Evolutionary conservation across 2,113 vertebrate species (phyloP), one percentile per base, ranked within the genome.

Genomic region (Sylvietta virens): DNA sequence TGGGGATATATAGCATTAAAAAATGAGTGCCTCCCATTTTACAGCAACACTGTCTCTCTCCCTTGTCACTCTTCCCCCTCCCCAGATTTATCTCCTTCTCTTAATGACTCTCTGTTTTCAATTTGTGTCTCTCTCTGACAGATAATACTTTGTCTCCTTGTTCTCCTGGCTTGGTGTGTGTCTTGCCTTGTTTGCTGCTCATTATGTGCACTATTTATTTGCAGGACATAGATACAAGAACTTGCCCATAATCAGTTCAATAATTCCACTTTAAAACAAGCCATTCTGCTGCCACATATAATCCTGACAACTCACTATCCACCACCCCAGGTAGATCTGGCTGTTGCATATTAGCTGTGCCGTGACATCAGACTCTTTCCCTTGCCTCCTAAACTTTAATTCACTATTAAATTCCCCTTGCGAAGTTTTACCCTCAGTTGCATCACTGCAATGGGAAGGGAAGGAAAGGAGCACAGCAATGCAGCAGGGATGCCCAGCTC

Each of bases 231-330:
- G 95, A 30, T 85, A 94, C 82, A 94, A 95, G 91, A 94, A 95
- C 87, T 97, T 95, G 85, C 86, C 92, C 89, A 84, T 96, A 96
- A 97, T 80, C 82, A 90, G 82, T 91, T 97, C 94, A 94, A 97
- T 97, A 97, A 98, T 97, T 96, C 97, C 84, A 94, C 96, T 97
- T 97, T 91, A 96, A 95, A 95, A 92, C 86, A 84, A 95, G 94
- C 47, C 90, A 7, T 89, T 83, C 58, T 93, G 80, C 89, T 96
- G 76, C 95, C 89, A 78, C 89, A 73, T 89, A 82, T 79, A 93
- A 96, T 96, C 93, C 93, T 95, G 95, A 96, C 95, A 97, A 92
- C 92, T 95, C 95, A 69, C 94, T 96, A 97, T 91, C 97, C 88
- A 74, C 77, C 53, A 77, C 83, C 48, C 21, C 0, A 12, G 28